These are phyloP conservation scores for honey bee (Apis mellifera) DNA, from an alignment of 1,140 invertebrate genomes.

Conservation along the genomic window Amel_HAv3.1 CM009931.2:27154001-27154500, in stretches of 20 bases:
- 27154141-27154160: too few species aligned
- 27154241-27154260: not conserved
- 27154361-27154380: not conserved
- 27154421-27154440: not conserved
- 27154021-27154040: too few species aligned
- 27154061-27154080: too few species aligned
- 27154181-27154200: not conserved
- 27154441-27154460: constrained; percentile 7
- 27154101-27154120: too few species aligned
- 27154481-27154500: constrained; percentile 47
- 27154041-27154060: too few species aligned
- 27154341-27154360: not conserved
- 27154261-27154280: not conserved
- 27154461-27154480: not conserved
- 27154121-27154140: too few species aligned
- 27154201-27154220: not conserved
- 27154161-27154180: too few species aligned
- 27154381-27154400: not conserved
- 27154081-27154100: too few species aligned
- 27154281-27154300: not conserved
- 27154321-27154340: not conserved
- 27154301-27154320: not conserved
- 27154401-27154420: constrained; percentile 1
- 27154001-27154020: too few species aligned
- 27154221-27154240: not conserved